A percentile compares a stretch with the other conserved stretches of the same genome.
Evolutionary conservation across 1,140 invertebrate genomes (phyloP).

Genomic region (Campoletis sonorensis): DNA sequence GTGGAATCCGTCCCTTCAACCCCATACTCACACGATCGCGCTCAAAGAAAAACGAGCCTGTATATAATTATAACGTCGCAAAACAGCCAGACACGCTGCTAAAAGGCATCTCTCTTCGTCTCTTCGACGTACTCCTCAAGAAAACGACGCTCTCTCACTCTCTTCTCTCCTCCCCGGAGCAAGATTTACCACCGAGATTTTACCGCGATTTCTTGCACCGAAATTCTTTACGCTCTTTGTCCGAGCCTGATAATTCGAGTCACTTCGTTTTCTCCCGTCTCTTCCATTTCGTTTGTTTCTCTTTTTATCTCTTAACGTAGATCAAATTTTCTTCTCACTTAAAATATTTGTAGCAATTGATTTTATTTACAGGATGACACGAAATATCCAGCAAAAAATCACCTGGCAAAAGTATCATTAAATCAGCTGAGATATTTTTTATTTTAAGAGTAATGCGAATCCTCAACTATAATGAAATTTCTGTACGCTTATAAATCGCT

Average conservation of each 20-base stretch:
- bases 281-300: slow-evolving; percentile 6
- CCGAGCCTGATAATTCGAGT: slow-evolving; percentile 4
- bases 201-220: slow-evolving; percentile 33
- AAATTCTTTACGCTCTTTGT: slow-evolving; percentile 14
- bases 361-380: no score
- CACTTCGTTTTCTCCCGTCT: slow-evolving; percentile 27
- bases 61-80: slow-evolving; percentile 73
- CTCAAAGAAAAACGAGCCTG: slow-evolving; percentile 65
- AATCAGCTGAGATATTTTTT: no score
- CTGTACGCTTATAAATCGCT: no score
- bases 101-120: slow-evolving; percentile 49
- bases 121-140: neutral
- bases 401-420: no score
- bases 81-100: slow-evolving; percentile 62
- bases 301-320: slow-evolving; percentile 23
- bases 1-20: slow-evolving; percentile 22
- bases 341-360: no score
- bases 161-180: neutral
- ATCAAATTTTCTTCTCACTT: no score
- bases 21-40: slow-evolving; percentile 60
- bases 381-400: no score
- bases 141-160: neutral
- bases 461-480: no score
- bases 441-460: no score
- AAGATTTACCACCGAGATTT: slow-evolving; percentile 8